Conservation (phyloP, 1,140 invertebrate species). For the Hylaeus volcanicus region DNA sequence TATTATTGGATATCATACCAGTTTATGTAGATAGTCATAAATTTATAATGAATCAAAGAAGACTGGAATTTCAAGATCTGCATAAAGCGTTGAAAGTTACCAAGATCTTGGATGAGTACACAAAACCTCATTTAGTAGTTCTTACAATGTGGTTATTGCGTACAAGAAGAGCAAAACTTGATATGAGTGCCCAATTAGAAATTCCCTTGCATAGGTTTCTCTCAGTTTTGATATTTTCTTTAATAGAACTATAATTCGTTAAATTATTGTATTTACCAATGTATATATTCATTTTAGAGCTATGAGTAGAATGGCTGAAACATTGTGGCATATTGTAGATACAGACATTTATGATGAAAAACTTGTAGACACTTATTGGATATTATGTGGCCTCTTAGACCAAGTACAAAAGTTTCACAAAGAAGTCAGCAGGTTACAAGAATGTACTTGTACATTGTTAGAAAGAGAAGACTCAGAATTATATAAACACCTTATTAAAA, state of each 20-base stretch:
- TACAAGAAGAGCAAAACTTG: constrained; percentile 83
- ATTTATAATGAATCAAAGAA: constrained; percentile 87
- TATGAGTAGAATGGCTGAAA: constrained; percentile 85
- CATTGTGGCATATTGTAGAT: constrained; percentile 85
- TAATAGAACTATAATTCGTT: neutral
- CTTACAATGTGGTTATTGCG: constrained; percentile 90
- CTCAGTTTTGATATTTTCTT: constrained; percentile 25
- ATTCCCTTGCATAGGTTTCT: constrained; percentile 73
- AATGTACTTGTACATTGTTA: constrained; percentile 84
- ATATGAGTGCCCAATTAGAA: constrained; percentile 80
- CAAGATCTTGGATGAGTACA: constrained; percentile 81
- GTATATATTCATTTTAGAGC: constrained; percentile 76
- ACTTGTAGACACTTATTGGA: constrained; percentile 88
- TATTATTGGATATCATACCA: constrained; percentile 88
- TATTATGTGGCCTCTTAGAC: constrained; percentile 87
- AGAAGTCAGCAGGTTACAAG: constrained; percentile 84
- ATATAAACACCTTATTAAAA: constrained; percentile 83
- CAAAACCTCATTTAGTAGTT: constrained; percentile 83
- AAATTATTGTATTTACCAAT: neutral
- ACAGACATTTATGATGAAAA: constrained; percentile 80
- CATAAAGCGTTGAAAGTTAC: constrained; percentile 85
- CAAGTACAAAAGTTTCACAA: constrained; percentile 84
- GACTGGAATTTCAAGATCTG: constrained; percentile 88
- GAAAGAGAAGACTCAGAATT: constrained; percentile 87
- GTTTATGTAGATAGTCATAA: constrained; percentile 87